Percentiles rank a stretch among this genome's conserved stretches.
These are phyloP conservation scores for Mesorhabditis sp. DNA, from an alignment of 2,888 invertebrate genomes.

Conservation along the genomic window DNA sequence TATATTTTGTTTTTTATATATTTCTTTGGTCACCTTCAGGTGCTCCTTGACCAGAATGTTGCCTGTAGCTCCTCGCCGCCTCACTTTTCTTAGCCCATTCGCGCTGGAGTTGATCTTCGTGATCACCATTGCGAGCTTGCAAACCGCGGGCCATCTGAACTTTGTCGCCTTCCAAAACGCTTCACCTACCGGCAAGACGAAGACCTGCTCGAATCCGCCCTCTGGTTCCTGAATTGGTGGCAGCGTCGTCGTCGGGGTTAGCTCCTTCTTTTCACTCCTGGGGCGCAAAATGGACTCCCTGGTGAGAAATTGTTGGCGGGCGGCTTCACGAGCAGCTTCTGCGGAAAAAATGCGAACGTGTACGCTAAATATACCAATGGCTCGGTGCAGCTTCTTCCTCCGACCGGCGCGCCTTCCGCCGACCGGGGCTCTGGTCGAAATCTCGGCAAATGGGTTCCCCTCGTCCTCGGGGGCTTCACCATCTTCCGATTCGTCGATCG, in stretches of 20 bases:
- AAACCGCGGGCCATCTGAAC: neutral
- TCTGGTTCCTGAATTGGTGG: neutral
- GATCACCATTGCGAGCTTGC: neutral
- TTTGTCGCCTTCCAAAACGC: neutral
- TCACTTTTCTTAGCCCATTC: conserved; percentile 4
- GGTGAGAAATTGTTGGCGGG: too few relatives aligned
- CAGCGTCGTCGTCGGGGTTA: neutral
- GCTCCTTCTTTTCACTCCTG: neutral
- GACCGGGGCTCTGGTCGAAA: neutral
- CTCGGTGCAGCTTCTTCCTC: too few relatives aligned
- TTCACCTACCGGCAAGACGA: neutral
- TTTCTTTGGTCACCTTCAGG: neutral
- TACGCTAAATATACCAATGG: too few relatives aligned
- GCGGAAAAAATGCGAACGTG: too few relatives aligned
- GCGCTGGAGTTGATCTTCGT: neutral
- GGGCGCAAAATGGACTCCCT: too few relatives aligned
- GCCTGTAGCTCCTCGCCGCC: neutral
- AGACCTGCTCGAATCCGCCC: neutral
- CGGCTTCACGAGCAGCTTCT: too few relatives aligned
- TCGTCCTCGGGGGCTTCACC: neutral
- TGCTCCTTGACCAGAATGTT: neutral
- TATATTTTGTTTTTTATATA: neutral
- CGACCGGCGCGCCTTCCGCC: neutral
- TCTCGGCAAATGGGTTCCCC: conserved; percentile 2
- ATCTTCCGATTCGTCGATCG: neutral